Conservation (phyloP, 2,797 vertebrate genomes). For the Crocidura indochinensis region DNA sequence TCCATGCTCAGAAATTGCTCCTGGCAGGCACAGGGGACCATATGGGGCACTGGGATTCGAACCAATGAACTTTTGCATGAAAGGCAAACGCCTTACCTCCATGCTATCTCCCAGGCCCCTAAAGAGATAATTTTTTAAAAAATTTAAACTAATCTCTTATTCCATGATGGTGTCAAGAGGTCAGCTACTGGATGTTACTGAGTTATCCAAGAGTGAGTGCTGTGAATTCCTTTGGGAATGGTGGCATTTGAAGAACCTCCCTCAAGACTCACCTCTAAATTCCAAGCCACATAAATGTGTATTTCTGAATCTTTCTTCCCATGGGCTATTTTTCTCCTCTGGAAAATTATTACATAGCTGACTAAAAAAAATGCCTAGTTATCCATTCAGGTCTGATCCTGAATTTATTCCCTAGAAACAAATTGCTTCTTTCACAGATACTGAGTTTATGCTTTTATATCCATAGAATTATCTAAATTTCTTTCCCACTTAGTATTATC, state of each 20-base stretch:
- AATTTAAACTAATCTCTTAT: not conserved
- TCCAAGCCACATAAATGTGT: not conserved
- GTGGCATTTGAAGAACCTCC: not conserved
- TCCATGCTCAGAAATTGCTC: too few species aligned
- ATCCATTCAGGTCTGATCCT: not conserved
- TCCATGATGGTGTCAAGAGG: not conserved
- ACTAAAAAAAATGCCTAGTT: not conserved
- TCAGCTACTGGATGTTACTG: not conserved
- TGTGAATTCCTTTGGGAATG: not conserved
- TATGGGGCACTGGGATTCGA: too few species aligned
- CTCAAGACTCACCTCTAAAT: not conserved
- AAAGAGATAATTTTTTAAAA: not conserved
- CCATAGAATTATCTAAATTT: not conserved
- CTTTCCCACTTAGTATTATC: not conserved
- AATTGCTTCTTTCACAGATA: not conserved
- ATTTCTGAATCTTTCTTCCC: not conserved
- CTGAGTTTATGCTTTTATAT: not conserved
- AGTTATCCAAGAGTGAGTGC: not conserved
- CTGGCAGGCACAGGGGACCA: too few species aligned
- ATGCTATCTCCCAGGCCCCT: too few species aligned
- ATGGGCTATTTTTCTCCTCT: not conserved
- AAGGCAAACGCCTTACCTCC: too few species aligned
- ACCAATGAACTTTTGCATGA: too few species aligned
- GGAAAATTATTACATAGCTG: not conserved
- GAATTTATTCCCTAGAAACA: not conserved